These are phyloP conservation scores for Centrocercus urophasianus DNA, from an alignment of 2,113 vertebrate genomes.

Conservation along the genomic window DNA sequence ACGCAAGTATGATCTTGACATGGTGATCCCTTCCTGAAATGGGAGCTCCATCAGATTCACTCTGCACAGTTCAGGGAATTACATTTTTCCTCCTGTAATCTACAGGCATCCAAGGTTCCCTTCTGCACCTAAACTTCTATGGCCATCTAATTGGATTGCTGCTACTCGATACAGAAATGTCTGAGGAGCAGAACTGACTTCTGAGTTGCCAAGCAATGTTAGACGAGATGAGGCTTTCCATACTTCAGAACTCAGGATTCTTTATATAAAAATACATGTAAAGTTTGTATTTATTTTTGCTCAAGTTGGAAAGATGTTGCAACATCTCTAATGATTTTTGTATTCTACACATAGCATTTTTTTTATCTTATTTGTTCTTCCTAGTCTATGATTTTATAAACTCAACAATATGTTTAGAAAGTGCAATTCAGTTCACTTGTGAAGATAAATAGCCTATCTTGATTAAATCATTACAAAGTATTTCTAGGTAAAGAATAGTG, in stretches of 20 bases:
- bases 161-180: background rate
- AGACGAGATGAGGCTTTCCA: background rate
- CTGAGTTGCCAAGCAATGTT: background rate
- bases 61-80: background rate
- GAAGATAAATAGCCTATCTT: slow-evolving; percentile 14
- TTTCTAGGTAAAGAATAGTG: background rate
- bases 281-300: background rate
- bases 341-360: background rate
- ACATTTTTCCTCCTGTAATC: background rate
- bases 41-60: background rate
- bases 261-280: background rate
- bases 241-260: background rate
- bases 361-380: background rate
- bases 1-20: background rate
- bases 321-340: background rate
- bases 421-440: background rate
- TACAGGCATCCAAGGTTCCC: background rate
- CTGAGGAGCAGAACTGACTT: background rate
- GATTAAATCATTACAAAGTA: slow-evolving; percentile 21
- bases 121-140: background rate
- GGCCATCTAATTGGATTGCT: background rate
- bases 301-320: background rate
- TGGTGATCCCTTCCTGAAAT: background rate
- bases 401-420: background rate
- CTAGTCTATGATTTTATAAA: background rate